Percentiles rank a stretch among this genome's conserved stretches.
These are phyloP conservation scores for Puma concolor DNA, from an alignment of 2,113 vertebrate species.

Conservation along the genomic window DNA sequence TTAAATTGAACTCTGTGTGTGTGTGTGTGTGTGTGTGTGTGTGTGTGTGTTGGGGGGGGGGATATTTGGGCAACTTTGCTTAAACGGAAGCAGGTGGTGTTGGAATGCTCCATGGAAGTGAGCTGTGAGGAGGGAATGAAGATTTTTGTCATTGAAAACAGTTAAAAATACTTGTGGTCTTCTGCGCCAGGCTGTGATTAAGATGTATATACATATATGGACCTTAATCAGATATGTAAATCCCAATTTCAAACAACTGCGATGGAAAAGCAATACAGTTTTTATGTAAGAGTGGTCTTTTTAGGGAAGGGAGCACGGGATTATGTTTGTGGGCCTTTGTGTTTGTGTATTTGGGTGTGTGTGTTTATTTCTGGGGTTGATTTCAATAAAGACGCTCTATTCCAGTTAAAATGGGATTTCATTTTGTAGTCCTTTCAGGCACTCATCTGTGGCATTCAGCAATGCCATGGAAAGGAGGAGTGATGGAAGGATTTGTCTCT, in stretches of 20 bases:
- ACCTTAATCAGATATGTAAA: not conserved
- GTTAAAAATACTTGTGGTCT: slow-evolving; percentile 46
- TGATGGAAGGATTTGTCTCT: not conserved
- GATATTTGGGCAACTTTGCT: slow-evolving; percentile 39
- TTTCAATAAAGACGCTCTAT: not conserved
- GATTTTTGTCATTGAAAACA: slow-evolving; percentile 31
- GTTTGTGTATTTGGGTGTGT: not conserved
- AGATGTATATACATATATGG: not conserved
- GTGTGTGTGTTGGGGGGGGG: not conserved
- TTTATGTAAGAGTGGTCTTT: slow-evolving; percentile 11
- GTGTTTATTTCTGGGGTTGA: not conserved
- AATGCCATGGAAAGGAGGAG: not conserved
- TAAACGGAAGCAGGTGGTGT: slow-evolving; percentile 76
- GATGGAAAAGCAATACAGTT: slow-evolving; percentile 11
- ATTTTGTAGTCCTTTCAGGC: not conserved
- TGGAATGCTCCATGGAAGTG: slow-evolving; percentile 49
- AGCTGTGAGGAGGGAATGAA: slow-evolving; percentile 38
- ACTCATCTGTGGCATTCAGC: not conserved
- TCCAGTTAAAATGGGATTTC: slow-evolving; percentile 33
- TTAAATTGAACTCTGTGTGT: slow-evolving; percentile 58
- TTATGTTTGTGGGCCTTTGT: not conserved
- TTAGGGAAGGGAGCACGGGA: not conserved
- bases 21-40: not conserved
- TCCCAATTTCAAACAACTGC: slow-evolving; percentile 23
- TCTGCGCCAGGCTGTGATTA: slow-evolving; percentile 28